Percentiles rank a stretch among this genome's conserved stretches.
Evolutionary conservation across 92 coral and sea anemone genomes (phyloP).

Genomic region (Porites evermanni): DNA sequence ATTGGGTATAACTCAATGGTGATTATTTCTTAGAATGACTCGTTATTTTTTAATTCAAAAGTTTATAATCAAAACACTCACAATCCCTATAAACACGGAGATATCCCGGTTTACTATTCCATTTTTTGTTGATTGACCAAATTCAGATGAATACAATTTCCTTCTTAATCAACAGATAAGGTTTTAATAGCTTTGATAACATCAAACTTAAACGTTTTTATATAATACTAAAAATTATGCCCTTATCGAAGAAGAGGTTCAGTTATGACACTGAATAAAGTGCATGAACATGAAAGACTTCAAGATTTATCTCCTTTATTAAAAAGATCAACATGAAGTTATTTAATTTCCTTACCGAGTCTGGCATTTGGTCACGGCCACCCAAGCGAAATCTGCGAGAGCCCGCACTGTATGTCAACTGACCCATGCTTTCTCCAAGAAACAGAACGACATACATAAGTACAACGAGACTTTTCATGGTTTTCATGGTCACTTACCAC

Average conservation of each 20-base stretch:
- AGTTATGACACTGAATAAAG: too few relatives aligned
- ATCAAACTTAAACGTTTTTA: neutral
- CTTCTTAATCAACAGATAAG: too few relatives aligned
- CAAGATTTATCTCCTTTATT: neutral
- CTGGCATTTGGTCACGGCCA: slow-evolving; percentile 29
- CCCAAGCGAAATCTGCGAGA: neutral
- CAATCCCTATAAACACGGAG: too few relatives aligned
- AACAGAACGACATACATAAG: slow-evolving; percentile 19
- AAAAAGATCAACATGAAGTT: neutral
- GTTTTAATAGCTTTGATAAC: neutral
- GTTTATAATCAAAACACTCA: too few relatives aligned
- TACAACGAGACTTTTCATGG: slow-evolving; percentile 12
- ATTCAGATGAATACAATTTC: too few relatives aligned
- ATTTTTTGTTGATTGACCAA: neutral
- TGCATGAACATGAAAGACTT: too few relatives aligned
- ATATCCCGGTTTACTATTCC: neutral
- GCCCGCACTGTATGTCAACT: slow-evolving; percentile 7
- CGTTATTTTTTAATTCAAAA: too few relatives aligned
- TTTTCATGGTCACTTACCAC: neutral
- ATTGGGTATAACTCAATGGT: neutral
- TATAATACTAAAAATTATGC: too few relatives aligned
- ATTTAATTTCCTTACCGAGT: slow-evolving; percentile 19
- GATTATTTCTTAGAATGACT: too few relatives aligned
- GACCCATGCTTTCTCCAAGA: slow-evolving; percentile 15
- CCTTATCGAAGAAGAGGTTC: too few relatives aligned